Conservation (phyloP, 1,140 invertebrate genomes). For the Drosophila pruinosa region DNA sequence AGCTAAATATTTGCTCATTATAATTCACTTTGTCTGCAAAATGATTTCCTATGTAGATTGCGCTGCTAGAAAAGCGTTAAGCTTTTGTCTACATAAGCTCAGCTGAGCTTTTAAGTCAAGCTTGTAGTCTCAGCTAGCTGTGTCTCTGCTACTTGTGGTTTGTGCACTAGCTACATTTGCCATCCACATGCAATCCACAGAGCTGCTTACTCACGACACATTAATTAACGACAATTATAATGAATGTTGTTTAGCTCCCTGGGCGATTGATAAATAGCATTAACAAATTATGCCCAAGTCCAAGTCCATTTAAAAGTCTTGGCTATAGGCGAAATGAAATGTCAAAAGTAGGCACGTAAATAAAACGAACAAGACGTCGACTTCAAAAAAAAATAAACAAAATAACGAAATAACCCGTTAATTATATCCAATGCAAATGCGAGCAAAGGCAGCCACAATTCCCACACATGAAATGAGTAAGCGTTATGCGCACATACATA, state of each 20-base stretch:
- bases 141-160: conserved; percentile 7
- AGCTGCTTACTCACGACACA: background rate
- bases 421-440: conserved; percentile 69
- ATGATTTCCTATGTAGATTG: conserved; percentile 25
- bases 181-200: conserved; percentile 21
- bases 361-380: conserved; percentile 34
- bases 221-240: conserved; percentile 49
- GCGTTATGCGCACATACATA: conserved; percentile 31
- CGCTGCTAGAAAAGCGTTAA: background rate
- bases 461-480: conserved; percentile 35
- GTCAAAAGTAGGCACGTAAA: conserved; percentile 53
- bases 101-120: conserved; percentile 17
- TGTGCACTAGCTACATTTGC: conserved; percentile 12
- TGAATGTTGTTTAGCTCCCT: conserved; percentile 16
- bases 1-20: conserved; percentile 8
- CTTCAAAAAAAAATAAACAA: background rate
- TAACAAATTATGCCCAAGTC: conserved; percentile 33
- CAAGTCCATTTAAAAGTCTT: conserved; percentile 11
- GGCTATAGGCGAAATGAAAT: conserved; percentile 45
- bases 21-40: conserved; percentile 10
- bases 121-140: conserved; percentile 22
- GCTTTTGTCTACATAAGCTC: background rate
- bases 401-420: conserved; percentile 43
- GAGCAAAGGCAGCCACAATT: conserved; percentile 31
- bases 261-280: conserved; percentile 46